Evolutionary conservation across 2,888 invertebrate species (phyloP).

Genomic region (Mythimna pallens): DNA sequence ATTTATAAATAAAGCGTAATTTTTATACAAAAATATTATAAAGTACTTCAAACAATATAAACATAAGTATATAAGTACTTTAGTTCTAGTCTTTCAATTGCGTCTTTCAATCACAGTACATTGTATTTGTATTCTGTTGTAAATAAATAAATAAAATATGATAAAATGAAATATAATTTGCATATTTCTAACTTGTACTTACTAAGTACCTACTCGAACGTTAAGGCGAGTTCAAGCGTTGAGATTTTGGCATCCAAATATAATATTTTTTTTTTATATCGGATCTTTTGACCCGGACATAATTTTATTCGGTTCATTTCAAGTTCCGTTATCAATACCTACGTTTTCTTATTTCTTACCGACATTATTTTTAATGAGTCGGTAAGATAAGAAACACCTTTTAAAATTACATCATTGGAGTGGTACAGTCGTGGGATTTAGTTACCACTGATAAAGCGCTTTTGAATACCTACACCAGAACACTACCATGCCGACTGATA

Average conservation of each 20-base stretch:
- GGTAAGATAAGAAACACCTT: conserved; percentile 26
- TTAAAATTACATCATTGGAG: background rate
- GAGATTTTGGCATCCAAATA: background rate
- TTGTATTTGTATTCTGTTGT: too few relatives aligned
- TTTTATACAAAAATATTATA: too few relatives aligned
- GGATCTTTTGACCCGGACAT: conserved; percentile 34
- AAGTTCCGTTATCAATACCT: conserved; percentile 23
- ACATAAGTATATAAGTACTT: too few relatives aligned
- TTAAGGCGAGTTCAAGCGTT: background rate
- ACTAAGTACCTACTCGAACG: background rate
- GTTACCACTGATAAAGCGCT: background rate
- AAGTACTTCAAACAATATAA: too few relatives aligned
- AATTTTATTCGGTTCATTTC: background rate
- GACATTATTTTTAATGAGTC: background rate
- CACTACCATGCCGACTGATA: too few relatives aligned
- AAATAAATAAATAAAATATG: too few relatives aligned
- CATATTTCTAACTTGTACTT: background rate
- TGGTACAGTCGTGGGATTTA: background rate
- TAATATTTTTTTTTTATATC: background rate
- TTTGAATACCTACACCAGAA: background rate
- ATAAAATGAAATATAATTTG: background rate
- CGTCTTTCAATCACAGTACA: too few relatives aligned
- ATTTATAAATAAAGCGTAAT: too few relatives aligned
- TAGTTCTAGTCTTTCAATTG: too few relatives aligned
- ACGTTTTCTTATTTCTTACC: background rate